phyloP scores from a whole-genome alignment of 2,888 invertebrate genomes.

The Aricia artaxerxes region DNA sequence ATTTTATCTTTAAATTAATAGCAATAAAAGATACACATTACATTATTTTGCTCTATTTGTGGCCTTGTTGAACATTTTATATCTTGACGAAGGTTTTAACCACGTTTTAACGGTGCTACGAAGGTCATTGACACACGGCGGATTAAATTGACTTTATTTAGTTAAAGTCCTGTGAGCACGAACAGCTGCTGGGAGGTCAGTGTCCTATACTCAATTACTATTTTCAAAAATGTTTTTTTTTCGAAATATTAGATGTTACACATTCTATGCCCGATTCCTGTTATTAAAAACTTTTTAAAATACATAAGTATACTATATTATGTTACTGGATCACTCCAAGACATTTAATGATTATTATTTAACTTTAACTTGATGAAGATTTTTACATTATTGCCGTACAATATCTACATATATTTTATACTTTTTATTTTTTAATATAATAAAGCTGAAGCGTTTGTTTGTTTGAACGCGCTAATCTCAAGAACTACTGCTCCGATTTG shows the following conservation, averaged over 20 bases:
- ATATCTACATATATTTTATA: too few species aligned
- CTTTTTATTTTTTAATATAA: too few species aligned
- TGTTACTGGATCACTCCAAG: too few species aligned
- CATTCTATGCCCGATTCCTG: too few species aligned
- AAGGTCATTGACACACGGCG: not conserved
- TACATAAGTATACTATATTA: too few species aligned
- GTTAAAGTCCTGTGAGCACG: not conserved
- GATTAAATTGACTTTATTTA: not conserved
- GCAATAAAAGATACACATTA: not conserved
- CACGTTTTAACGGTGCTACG: not conserved
- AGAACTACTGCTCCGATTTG: too few species aligned
- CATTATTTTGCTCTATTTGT: not conserved
- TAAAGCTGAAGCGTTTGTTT: too few species aligned
- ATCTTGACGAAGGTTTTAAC: not conserved
- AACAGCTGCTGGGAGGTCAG: not conserved
- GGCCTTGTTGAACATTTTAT: not conserved
- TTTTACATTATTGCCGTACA: too few species aligned
- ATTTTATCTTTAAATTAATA: not conserved
- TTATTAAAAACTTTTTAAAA: too few species aligned
- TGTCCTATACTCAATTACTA: not conserved
- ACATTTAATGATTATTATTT: too few species aligned
- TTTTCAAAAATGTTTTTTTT: not conserved
- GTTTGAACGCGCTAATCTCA: too few species aligned
- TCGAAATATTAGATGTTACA: not conserved
- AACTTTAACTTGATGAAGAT: too few species aligned